Evolutionary conservation across 2,797 vertebrate species (phyloP), one percentile per base, ranked within the genome.

Genomic region (Sebastiscus tertius): DNA sequence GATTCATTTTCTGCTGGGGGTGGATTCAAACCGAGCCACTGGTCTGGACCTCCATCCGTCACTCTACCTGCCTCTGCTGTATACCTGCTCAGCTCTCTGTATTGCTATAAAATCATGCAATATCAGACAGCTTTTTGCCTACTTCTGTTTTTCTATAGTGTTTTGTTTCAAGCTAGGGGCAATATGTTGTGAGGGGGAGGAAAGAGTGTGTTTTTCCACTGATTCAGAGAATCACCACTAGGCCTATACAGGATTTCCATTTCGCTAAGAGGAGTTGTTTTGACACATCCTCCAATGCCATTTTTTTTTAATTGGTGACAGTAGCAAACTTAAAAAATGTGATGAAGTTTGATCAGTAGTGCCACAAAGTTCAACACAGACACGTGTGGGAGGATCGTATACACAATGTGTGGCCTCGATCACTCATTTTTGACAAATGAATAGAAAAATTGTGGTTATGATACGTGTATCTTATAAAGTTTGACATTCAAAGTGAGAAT

Each of bases 131-230:
- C 74, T 64, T 72, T 81, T 33, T 72, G 10, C 59, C 26, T 33
- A n/a, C 49, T 36, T 74, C 12, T 77, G 31, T 26, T 65, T 81
- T 72, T 74, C 33, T 70, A 13, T 65, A 62, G 64, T 62, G 58
- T 64, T 74, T 75, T 72, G 58, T 80, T 84, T 80, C 20, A 79
- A 72, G 60, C 73, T 29, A 24, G 24, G 67, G 68, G 70, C 71
- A 68, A 76, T 78, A 67, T 88, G 59, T 87, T 81, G 72, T 87
- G 91, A 90, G 93, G 81, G 85, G 89, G 89, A 85, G 86, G 88
- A 83, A 81, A 55, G 72, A 61, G 66, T 60, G 20, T 72, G 75
- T 29, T 80, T 81, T 74, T 31, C 54, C n/a, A 66, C 62, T 77
- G 80, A 82, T 83, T 82, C 31, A 54, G 24, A 74, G 11, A 29